Conservation (phyloP, 2,797 vertebrate genomes). For the Danio kyathit region DNA sequence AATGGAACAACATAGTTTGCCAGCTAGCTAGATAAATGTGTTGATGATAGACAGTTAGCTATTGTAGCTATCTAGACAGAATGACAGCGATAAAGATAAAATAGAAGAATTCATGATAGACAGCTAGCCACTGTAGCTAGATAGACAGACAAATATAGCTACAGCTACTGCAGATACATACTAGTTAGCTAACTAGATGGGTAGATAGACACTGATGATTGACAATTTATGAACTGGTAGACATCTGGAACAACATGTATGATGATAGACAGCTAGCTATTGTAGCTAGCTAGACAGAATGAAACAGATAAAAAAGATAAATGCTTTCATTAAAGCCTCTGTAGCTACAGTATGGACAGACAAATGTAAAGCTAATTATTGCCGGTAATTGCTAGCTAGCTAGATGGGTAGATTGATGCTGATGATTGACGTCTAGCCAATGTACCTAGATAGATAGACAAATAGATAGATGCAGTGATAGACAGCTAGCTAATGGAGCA, state of each 20-base stretch:
- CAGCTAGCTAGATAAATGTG: neutral
- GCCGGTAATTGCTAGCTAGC: too few relatives aligned
- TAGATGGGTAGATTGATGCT: too few relatives aligned
- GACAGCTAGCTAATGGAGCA: constrained; percentile 20
- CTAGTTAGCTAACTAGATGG: neutral
- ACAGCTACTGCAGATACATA: neutral
- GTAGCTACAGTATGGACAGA: too few relatives aligned
- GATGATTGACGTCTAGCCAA: too few relatives aligned
- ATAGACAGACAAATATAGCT: constrained; percentile 1
- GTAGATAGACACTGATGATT: neutral
- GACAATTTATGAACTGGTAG: too few relatives aligned
- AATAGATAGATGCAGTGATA: too few relatives aligned
- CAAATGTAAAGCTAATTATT: too few relatives aligned
- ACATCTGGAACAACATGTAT: too few relatives aligned
- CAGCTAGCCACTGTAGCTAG: neutral
- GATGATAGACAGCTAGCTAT: neutral
- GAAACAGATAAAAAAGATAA: constrained; percentile 38
- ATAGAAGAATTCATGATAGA: neutral
- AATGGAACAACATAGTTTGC: constrained; percentile 25
- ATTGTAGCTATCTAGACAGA: neutral
- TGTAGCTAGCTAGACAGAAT: neutral
- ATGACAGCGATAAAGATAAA: constrained; percentile 40
- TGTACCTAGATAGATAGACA: constrained; percentile 9
- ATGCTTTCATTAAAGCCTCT: too few relatives aligned
- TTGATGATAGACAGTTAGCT: neutral